Conservation (phyloP, 1,140 invertebrate genomes). For the Thaumetopoea pityocampa region DNA sequence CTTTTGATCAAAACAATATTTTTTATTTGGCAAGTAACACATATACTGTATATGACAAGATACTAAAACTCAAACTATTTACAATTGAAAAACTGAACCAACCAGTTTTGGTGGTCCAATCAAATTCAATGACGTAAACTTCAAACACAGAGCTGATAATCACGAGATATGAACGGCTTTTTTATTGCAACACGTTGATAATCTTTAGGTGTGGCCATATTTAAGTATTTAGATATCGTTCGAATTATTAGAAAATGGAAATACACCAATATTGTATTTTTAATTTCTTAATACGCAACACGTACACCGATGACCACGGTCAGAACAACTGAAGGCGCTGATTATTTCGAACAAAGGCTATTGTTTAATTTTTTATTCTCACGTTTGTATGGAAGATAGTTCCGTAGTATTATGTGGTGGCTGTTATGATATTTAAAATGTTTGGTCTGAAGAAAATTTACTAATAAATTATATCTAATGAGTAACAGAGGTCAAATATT, state of each 20-base stretch:
- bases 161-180: conserved; percentile 8
- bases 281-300: no score
- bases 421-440: conserved; percentile 22
- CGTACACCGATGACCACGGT: conserved; percentile 28
- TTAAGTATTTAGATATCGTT: no score
- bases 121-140: conserved; percentile 50
- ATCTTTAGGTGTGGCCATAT: no score
- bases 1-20: conserved; percentile 12
- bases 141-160: conserved; percentile 10
- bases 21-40: conserved; percentile 24
- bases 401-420: conserved; percentile 18
- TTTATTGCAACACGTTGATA: conserved; percentile 1
- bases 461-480: conserved; percentile 22
- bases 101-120: conserved; percentile 49
- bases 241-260: no score
- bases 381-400: conserved; percentile 27
- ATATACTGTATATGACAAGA: conserved; percentile 31
- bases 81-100: conserved; percentile 51
- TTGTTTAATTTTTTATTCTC: conserved; percentile 58
- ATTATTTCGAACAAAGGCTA: conserved; percentile 60
- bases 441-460: conserved; percentile 23
- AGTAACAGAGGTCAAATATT: conserved; percentile 18
- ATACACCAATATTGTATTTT: no score
- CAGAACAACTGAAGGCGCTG: conserved; percentile 40
- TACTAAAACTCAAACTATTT: conserved; percentile 50